Evolutionary conservation across 30 jellyfish, hydroid and myxozoan species (phyloP).

Genomic region (Catostylus mosaicus): DNA sequence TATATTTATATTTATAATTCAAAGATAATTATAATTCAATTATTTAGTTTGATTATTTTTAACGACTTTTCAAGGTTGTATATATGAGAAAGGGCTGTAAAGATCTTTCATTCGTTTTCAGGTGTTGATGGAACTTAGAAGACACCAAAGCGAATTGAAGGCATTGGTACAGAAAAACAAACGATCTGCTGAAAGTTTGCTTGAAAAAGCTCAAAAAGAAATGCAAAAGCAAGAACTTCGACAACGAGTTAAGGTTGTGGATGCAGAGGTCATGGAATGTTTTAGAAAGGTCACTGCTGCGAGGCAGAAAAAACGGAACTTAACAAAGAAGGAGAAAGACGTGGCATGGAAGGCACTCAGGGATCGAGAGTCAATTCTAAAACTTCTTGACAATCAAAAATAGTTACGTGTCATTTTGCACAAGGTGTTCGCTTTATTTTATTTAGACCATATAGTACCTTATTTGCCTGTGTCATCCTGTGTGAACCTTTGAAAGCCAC

Average conservation of each 20-base stretch:
- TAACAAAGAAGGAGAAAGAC: constrained; percentile 89
- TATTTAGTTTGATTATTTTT: no score
- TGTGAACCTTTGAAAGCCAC: no score
- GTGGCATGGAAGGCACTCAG: constrained; percentile 91
- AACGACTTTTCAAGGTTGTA: no score
- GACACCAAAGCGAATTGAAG: constrained; percentile 82
- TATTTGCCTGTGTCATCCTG: no score
- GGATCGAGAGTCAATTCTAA: constrained; percentile 91
- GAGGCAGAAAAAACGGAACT: constrained; percentile 78
- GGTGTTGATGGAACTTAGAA: constrained; percentile 75
- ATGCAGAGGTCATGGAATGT: constrained; percentile 92
- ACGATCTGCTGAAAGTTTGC: constrained; percentile 46
- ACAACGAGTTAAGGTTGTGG: constrained; percentile 85
- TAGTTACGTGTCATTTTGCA: no score
- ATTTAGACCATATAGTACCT: no score
- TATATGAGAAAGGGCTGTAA: no score
- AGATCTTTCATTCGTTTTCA: constrained; percentile 1
- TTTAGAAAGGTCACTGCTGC: constrained; percentile 85
- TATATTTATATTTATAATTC: no score
- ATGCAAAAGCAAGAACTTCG: constrained; percentile 88
- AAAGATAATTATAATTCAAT: no score
- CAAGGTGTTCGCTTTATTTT: no score
- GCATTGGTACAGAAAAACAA: constrained; percentile 86
- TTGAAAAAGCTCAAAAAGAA: constrained; percentile 75
- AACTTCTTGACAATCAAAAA: constrained; percentile 75